Evolutionary conservation across 2,888 invertebrate species (phyloP), one percentile per base, ranked within the genome.

Genomic region (Ceratothoa steindachneri): DNA sequence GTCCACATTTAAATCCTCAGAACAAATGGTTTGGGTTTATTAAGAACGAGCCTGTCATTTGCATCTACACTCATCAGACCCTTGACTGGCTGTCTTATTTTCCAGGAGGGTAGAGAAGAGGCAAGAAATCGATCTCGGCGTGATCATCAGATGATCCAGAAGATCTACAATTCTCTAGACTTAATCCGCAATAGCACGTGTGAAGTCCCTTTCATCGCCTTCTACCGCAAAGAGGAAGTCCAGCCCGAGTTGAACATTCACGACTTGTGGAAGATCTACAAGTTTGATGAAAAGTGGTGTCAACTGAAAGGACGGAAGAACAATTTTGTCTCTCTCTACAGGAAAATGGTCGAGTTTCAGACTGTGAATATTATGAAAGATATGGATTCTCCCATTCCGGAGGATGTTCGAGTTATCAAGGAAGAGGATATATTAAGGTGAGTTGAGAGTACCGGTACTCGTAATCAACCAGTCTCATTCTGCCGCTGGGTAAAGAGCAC

Each of bases 131-230:
- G 72, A 0, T 71, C 72, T 30, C 68, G 71, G 15, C 71, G 73
- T 22, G 77, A 77, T 55, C 41, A 71, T 31, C 67, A 67, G 64
- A 71, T 75, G 75, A 76, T 73, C 52, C 68, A 72, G 72, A 97
- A 97, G 86, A 97, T 98, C 69, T 90, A 92, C 65, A 95, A 96
- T 84, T 95, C 95, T 0, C 85, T 99, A 27, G 95, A 97, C 82
- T 97, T 97, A 83, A 97, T 99, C 90, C 87, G 97, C 53, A 97
- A 96, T 84, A 94, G 97, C 83, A 91, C 93, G 67, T 87, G 96
- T 80, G 98, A 99, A 86, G 97, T 98, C 55, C 98, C 99, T 0
- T 99, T 99, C 84, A 99, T 99, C 82, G 95, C 96, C 0, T 97
- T 97, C 85, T 99, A 99, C 84, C 89, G 98, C 29, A 99, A 99